Conservation (phyloP, 2,888 invertebrate genomes). For the Plutella xylostella region DNA sequence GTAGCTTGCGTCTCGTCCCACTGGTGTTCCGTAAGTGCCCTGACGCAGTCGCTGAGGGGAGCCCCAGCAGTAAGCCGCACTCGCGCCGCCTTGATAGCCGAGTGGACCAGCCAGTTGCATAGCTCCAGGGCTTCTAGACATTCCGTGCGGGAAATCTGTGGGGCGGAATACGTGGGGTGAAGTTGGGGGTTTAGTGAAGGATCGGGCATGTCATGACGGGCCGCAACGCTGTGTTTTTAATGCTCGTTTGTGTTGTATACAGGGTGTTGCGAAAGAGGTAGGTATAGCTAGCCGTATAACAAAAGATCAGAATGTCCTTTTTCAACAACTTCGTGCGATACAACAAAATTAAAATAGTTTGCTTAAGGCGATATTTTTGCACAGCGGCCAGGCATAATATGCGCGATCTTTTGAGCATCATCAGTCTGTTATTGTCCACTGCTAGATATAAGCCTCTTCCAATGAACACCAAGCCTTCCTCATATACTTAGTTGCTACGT, state of each 20-base stretch:
- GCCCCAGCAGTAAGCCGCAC: constrained; percentile 39
- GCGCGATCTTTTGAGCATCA: too few species aligned
- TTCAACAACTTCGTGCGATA: too few species aligned
- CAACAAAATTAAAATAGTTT: too few species aligned
- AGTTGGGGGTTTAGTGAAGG: constrained; percentile 27
- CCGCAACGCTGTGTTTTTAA: background rate
- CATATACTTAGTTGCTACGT: too few species aligned
- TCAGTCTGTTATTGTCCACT: too few species aligned
- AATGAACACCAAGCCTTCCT: too few species aligned
- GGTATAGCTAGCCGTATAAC: background rate
- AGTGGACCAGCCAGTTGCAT: constrained; percentile 89
- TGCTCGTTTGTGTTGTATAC: background rate
- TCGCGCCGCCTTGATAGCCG: constrained; percentile 85
- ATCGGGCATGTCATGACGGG: constrained; percentile 40
- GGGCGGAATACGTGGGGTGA: constrained; percentile 16
- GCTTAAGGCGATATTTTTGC: too few species aligned
- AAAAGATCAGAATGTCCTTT: too few species aligned
- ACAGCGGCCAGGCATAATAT: too few species aligned
- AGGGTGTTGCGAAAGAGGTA: too few species aligned
- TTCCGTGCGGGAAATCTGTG: constrained; percentile 76
- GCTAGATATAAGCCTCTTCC: too few species aligned
- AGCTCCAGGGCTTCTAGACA: constrained; percentile 85
- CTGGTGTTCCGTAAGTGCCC: constrained; percentile 69
- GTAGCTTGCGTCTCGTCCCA: constrained; percentile 79
- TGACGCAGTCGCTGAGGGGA: constrained; percentile 43